Percentiles rank a stretch among this genome's conserved stretches.
Evolutionary conservation across 2,797 vertebrate species (phyloP).

Genomic region (Pangasius krempfi): DNA sequence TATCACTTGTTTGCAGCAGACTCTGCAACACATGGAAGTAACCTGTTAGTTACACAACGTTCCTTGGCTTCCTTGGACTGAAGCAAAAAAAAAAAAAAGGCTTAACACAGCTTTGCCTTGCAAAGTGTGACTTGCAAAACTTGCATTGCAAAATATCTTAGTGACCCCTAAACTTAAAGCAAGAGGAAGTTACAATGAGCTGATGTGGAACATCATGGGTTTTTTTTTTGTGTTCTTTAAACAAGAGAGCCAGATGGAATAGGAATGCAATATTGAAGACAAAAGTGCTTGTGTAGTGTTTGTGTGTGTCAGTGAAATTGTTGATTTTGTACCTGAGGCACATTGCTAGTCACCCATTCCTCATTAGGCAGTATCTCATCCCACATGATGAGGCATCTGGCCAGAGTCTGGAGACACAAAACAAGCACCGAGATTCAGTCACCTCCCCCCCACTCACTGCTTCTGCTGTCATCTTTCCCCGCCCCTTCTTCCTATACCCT

Average conservation of each 20-base stretch:
- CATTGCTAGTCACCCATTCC: constrained; percentile 96
- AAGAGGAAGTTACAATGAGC: neutral
- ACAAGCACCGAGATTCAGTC: constrained; percentile 11
- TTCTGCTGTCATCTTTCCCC: neutral
- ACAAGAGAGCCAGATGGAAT: neutral
- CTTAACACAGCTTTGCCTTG: neutral
- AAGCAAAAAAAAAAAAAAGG: neutral
- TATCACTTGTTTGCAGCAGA: neutral
- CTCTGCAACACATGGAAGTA: neutral
- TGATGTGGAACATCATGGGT: neutral
- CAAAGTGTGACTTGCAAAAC: constrained; percentile 25
- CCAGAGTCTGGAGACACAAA: constrained; percentile 82
- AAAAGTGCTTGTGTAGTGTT: neutral
- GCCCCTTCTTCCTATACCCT: neutral
- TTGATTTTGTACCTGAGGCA: constrained; percentile 84
- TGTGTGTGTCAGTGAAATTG: neutral
- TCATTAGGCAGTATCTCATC: constrained; percentile 94
- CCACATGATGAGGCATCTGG: constrained; percentile 97
- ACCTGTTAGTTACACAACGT: constrained; percentile 26
- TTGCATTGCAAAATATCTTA: neutral
- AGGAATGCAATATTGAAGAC: neutral
- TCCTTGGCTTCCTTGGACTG: neutral
- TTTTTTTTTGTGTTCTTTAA: too few species aligned
- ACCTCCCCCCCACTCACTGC: neutral
- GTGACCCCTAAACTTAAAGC: neutral